Evolutionary conservation across 2,888 invertebrate genomes (phyloP).

Genomic region (Oscheius sp.): DNA sequence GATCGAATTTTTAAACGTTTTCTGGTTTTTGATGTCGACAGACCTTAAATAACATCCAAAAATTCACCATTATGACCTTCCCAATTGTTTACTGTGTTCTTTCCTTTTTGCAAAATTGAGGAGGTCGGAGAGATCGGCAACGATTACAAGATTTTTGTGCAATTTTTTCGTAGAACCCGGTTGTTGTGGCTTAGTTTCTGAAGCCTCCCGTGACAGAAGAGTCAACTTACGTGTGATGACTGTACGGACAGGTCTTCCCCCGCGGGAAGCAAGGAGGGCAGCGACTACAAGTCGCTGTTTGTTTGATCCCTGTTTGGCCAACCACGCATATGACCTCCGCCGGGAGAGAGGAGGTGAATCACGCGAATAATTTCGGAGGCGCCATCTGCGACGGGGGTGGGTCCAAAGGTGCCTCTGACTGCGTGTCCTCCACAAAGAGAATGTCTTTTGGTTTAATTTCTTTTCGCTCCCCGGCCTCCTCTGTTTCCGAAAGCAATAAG

Average conservation of each 20-base stretch:
- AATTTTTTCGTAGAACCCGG: too few species aligned
- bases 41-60: too few species aligned
- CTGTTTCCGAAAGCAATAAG: too few species aligned
- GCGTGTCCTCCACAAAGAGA: background rate
- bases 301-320: slow-evolving; percentile 29
- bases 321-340: slow-evolving; percentile 23
- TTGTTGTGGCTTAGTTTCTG: slow-evolving; percentile 5
- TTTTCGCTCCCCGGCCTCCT: background rate
- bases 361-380: slow-evolving; percentile 15
- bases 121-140: too few species aligned
- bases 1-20: background rate
- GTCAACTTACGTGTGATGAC: slow-evolving; percentile 20
- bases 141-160: too few species aligned
- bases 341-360: slow-evolving; percentile 23
- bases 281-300: slow-evolving; percentile 24
- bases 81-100: too few species aligned
- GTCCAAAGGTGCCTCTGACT: slow-evolving; percentile 11
- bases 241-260: slow-evolving; percentile 24
- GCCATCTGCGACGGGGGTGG: slow-evolving; percentile 26
- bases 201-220: slow-evolving; percentile 23
- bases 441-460: slow-evolving; percentile 2
- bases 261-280: slow-evolving; percentile 5
- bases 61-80: too few species aligned
- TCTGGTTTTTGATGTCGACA: background rate
- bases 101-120: too few species aligned